phyloP scores from a whole-genome alignment of 2,113 vertebrate genomes.

The Cyphomyrus discorhynchus region DNA sequence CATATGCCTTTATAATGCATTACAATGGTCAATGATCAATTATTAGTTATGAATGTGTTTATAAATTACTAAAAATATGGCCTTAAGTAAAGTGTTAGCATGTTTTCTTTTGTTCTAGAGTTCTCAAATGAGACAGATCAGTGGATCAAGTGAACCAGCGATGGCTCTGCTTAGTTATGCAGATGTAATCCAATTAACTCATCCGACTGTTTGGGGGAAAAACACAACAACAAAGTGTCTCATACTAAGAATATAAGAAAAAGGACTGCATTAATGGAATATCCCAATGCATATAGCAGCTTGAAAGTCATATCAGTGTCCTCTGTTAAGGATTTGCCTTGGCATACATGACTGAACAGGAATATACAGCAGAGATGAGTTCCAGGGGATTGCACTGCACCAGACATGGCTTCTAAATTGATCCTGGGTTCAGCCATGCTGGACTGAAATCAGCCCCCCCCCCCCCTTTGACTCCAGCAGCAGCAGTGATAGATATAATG shows the following conservation, averaged over 20 bases:
- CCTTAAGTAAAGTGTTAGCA: too few relatives aligned
- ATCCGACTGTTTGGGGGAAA: background rate
- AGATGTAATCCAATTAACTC: background rate
- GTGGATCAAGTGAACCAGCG: background rate
- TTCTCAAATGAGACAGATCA: background rate
- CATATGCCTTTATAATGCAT: too few relatives aligned
- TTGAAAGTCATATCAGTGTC: background rate
- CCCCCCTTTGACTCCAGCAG: background rate
- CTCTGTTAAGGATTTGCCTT: slow-evolving; percentile 11
- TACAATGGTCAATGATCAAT: too few relatives aligned
- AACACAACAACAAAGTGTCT: background rate
- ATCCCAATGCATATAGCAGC: background rate
- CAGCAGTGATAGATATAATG: slow-evolving; percentile 17
- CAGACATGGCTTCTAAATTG: slow-evolving; percentile 11
- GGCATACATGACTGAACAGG: slow-evolving; percentile 14
- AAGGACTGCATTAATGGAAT: background rate
- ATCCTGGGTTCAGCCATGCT: slow-evolving; percentile 14
- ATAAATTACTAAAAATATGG: too few relatives aligned
- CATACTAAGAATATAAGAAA: background rate
- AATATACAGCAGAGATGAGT: slow-evolving; percentile 4
- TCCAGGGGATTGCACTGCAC: slow-evolving; percentile 9
- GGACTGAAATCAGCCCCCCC: background rate
- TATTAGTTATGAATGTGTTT: too few relatives aligned
- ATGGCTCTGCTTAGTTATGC: background rate
- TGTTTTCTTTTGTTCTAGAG: too few relatives aligned